Conservation (phyloP, 2,888 invertebrate genomes). For the Blera fallax region DNA sequence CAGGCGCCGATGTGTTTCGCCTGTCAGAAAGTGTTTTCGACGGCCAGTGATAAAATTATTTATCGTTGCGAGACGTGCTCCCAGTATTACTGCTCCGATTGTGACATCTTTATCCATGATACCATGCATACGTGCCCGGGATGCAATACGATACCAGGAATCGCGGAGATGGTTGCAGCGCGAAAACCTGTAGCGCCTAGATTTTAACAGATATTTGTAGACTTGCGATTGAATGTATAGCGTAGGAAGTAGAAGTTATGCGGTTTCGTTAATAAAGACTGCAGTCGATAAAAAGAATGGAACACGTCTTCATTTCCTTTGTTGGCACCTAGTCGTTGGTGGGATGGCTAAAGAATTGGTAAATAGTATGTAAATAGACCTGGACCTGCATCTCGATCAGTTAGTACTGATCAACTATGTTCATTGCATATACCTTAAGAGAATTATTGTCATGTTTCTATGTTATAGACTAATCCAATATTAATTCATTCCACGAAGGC, state of each 20-base stretch:
- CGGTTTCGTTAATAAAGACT: background rate
- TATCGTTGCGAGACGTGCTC: constrained; percentile 91
- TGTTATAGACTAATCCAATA: too few relatives aligned
- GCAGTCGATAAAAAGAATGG: too few relatives aligned
- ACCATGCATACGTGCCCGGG: constrained; percentile 98
- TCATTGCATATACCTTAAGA: too few relatives aligned
- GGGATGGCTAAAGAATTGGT: too few relatives aligned
- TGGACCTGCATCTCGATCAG: too few relatives aligned
- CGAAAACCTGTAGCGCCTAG: constrained; percentile 76
- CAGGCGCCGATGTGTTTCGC: constrained; percentile 86
- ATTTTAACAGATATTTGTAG: constrained; percentile 25
- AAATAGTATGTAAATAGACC: too few relatives aligned
- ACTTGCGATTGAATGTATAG: background rate
- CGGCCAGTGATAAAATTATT: constrained; percentile 87
- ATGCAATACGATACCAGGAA: constrained; percentile 87
- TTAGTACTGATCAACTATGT: too few relatives aligned
- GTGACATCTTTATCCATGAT: constrained; percentile 96
- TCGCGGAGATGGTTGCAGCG: constrained; percentile 77
- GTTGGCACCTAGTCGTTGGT: too few relatives aligned
- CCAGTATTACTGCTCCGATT: constrained; percentile 94
- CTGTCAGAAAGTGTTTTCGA: constrained; percentile 87
- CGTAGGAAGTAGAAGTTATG: background rate
- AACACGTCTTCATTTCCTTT: too few relatives aligned
- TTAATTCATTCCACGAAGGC: too few relatives aligned
- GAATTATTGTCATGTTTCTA: too few relatives aligned